A percentile compares a stretch with the other conserved stretches of the same genome.
Evolutionary conservation across 2,888 invertebrate genomes (phyloP).

Genomic region (Parapristionchus giblindavisi): DNA sequence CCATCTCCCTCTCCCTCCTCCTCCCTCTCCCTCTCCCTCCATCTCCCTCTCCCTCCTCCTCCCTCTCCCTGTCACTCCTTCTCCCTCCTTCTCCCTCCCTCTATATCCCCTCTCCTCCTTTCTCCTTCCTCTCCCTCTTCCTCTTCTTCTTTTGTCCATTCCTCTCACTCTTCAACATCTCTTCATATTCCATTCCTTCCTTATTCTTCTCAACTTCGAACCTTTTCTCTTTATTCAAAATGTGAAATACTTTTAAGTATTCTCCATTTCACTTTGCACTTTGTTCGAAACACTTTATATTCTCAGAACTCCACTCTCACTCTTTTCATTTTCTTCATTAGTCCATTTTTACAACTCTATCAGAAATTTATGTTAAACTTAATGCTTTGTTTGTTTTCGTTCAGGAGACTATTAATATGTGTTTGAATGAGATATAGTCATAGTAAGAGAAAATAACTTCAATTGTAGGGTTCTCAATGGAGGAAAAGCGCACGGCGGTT

Average conservation of each 20-base stretch:
- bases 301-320: not conserved
- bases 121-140: not conserved
- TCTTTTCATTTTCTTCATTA: not conserved
- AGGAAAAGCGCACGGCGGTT: no score
- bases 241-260: no score
- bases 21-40: not conserved
- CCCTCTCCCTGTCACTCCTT: not conserved
- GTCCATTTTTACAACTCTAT: not conserved
- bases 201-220: no score
- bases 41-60: not conserved
- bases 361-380: no score
- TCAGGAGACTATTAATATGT: no score
- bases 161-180: not conserved
- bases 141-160: not conserved
- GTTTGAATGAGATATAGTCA: no score
- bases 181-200: not conserved
- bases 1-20: not conserved
- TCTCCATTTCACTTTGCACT: no score
- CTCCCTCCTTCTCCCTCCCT: not conserved
- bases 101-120: not conserved
- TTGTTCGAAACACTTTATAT: no score
- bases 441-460: no score
- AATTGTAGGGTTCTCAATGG: no score
- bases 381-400: no score
- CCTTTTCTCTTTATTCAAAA: no score